A percentile compares a stretch with the other conserved stretches of the same genome.
Evolutionary conservation across 1,140 invertebrate genomes (phyloP).

Genomic region (Drosophila pseudoobscura): DNA sequence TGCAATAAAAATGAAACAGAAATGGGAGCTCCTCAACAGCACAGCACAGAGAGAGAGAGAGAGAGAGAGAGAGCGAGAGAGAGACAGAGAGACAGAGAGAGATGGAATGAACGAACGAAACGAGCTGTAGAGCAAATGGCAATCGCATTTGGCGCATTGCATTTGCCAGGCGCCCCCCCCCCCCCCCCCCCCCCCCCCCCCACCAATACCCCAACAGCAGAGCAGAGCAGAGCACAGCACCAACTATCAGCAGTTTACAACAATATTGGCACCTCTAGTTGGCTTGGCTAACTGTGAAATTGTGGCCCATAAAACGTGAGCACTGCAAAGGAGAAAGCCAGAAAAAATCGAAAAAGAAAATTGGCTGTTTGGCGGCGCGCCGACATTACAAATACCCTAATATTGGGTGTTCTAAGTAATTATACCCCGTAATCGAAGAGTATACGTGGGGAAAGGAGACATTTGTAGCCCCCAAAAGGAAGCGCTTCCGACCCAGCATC

Average conservation of each 20-base stretch:
- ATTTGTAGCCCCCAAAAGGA: no score
- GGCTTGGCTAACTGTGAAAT: constrained; percentile 74
- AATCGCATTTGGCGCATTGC: constrained; percentile 77
- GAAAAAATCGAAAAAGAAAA: no score
- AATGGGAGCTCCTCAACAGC: constrained; percentile 29
- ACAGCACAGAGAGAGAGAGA: background rate
- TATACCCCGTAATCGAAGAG: no score
- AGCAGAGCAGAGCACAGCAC: constrained; percentile 20
- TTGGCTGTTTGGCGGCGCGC: no score
- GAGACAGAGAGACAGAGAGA: background rate
- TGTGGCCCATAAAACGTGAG: constrained; percentile 77
- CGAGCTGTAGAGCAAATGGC: constrained; percentile 69
- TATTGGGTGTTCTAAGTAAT: no score
- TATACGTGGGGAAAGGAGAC: no score
- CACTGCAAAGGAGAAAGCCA: constrained; percentile 38
- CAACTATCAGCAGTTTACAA: constrained; percentile 81
- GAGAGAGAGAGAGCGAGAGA: background rate
- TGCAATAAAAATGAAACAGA: constrained; percentile 68
- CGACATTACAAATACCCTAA: no score
- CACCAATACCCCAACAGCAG: constrained; percentile 25
- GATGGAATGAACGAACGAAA: constrained; percentile 7
- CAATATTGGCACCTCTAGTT: constrained; percentile 76
- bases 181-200: constrained; percentile 1
- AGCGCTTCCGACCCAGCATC: no score
- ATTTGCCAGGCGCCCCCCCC: constrained; percentile 37